A percentile compares a stretch with the other conserved stretches of the same genome.
These are phyloP conservation scores for Nothocercus julius DNA, from an alignment of 2,113 vertebrate species.

Conservation along the genomic window DNA sequence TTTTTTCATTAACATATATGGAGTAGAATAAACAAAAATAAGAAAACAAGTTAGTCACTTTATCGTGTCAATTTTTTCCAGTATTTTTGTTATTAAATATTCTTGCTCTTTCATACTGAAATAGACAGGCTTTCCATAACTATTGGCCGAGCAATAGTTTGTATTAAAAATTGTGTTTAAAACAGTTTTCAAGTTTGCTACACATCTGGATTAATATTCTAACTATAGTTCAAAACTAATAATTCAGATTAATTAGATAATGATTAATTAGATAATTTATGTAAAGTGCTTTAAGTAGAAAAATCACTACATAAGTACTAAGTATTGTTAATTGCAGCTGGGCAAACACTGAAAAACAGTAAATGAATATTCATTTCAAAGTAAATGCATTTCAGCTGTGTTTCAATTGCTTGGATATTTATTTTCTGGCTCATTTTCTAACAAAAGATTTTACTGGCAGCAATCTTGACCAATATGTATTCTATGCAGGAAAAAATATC, in stretches of 20 bases:
- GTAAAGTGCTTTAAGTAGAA: conserved; percentile 8
- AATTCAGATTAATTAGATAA: conserved; percentile 45
- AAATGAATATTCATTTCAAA: conserved; percentile 14
- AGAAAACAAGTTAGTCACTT: neutral
- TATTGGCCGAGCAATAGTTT: neutral
- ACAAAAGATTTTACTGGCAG: neutral
- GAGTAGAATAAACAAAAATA: neutral
- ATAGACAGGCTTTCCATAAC: neutral
- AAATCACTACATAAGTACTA: conserved; percentile 2
- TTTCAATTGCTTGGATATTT: conserved; percentile 13
- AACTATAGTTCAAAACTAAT: conserved; percentile 3
- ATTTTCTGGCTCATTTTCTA: conserved; percentile 25
- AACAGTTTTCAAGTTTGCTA: neutral
- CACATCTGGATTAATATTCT: neutral
- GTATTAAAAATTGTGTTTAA: neutral
- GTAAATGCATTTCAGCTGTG: conserved; percentile 40
- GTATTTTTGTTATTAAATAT: neutral
- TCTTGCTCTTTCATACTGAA: neutral
- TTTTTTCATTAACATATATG: neutral
- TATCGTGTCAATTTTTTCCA: neutral
- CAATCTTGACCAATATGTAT: neutral
- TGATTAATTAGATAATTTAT: conserved; percentile 20
- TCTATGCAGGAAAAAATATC: neutral
- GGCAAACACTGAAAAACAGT: neutral
- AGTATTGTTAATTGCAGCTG: conserved; percentile 42